Evolutionary conservation across 1,140 invertebrate species (phyloP), one percentile per base, ranked within the genome.

Genomic region (Tigriopus japonicus): DNA sequence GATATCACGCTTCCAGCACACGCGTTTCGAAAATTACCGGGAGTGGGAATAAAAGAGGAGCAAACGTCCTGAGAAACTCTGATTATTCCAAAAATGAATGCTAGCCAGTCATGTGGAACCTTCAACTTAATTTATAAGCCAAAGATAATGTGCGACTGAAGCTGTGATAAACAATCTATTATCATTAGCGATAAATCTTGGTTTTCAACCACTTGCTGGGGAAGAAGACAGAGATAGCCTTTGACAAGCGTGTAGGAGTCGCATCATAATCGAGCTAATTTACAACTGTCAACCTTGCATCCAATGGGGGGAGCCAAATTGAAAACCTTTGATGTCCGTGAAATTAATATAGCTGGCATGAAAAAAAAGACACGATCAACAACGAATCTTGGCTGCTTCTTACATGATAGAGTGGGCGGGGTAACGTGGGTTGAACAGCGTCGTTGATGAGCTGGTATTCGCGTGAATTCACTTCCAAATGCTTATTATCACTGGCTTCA

Each of bases 401-500:
- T 0, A 78, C 73, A 14, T 80, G 76, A 63, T 86, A 80, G 0
- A 90, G 67, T 0, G 91, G 90, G 23, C 75, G 69, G 0, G 76
- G 70, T 0, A 78, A 80, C 5, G 78, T 77, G 0, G 86, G 79
- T 63, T 86, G 83, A 0, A 94, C 82, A 2, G 88, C 81, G 60
- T 79, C 75, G 68, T 91, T 84, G 88, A 93, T 92, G 53, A 94
- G 71, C 66, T 90, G 86, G 68, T 89, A 93, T 59, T 80, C 78
- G 15, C 81, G 78, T 45, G 82, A 83, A 65, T 49, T 49, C 21
- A 21, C n/a, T 12, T 15, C 21, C 45, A 49, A 49, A 21, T 17
- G 21, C 45, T 49, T 21, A 49, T 49, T 49, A 21, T 15, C 45
- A 49, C n/a, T 17, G 45, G 24, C 24, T 19, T 60, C 40, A 65